phyloP scores from a whole-genome alignment of 2,888 invertebrate genomes.

The Cataglyphis cursor region DNA sequence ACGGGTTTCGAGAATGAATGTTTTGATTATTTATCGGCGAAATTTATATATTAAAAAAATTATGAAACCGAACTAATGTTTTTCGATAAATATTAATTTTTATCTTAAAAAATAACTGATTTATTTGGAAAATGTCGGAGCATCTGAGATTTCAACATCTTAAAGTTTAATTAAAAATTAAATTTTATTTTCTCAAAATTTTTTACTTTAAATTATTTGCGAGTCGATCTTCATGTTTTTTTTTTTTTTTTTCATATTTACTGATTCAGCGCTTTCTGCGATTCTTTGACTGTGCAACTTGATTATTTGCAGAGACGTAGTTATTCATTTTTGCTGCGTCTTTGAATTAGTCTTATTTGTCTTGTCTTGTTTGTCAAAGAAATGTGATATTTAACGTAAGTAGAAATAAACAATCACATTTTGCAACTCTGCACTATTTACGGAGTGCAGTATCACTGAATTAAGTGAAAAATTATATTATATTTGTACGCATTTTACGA shows the following conservation, averaged over 20 bases:
- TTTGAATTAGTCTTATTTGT: conserved; percentile 12
- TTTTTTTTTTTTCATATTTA: neutral
- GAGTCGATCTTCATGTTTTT: neutral
- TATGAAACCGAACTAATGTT: neutral
- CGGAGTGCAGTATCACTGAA: neutral
- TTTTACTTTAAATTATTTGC: neutral
- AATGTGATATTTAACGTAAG: neutral
- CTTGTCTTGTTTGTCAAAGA: neutral
- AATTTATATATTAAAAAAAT: neutral
- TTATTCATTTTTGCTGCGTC: conserved; percentile 16
- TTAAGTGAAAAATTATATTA: neutral
- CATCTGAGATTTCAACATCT: neutral
- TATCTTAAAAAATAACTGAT: neutral
- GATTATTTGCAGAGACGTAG: neutral
- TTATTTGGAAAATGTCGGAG: neutral
- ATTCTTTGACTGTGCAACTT: neutral
- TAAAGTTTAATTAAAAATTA: neutral
- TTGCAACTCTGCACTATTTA: neutral
- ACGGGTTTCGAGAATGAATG: neutral
- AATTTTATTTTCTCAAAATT: neutral
- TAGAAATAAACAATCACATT: neutral
- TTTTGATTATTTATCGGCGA: neutral
- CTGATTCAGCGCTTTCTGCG: neutral
- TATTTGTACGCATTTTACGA: neutral
- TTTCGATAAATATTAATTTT: neutral